These are phyloP conservation scores for Acleris literana DNA, from an alignment of 2,888 invertebrate species.

Conservation along the genomic window DNA sequence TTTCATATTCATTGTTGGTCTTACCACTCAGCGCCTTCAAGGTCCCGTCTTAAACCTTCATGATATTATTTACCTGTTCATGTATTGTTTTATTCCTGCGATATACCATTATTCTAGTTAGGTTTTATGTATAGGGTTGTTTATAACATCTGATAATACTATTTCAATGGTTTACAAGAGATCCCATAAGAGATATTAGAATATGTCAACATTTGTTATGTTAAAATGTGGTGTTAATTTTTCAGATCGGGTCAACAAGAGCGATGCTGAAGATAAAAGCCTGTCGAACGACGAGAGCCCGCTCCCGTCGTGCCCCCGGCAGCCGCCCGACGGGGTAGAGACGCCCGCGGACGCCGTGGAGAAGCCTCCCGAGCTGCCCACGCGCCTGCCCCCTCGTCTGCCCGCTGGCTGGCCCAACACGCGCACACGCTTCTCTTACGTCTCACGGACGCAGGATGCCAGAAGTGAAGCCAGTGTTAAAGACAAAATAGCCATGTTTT, in stretches of 20 bases:
- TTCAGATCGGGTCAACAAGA: conserved; percentile 76
- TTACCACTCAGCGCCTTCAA: conserved; percentile 26
- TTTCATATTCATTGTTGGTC: conserved; percentile 40
- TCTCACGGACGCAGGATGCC: conserved; percentile 88
- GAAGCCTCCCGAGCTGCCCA: conserved; percentile 70
- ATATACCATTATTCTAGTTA: too few species aligned
- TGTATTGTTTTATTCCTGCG: background rate
- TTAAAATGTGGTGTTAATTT: conserved; percentile 42
- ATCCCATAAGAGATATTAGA: too few species aligned
- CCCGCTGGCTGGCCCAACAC: conserved; percentile 59
- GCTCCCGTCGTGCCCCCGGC: conserved; percentile 85
- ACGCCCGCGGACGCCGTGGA: conserved; percentile 89
- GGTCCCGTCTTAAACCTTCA: conserved; percentile 16
- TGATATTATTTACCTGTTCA: background rate
- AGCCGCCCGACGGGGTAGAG: conserved; percentile 93
- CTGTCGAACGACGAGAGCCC: conserved; percentile 78
- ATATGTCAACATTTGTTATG: background rate
- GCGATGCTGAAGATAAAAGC: conserved; percentile 77
- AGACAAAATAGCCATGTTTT: conserved; percentile 95
- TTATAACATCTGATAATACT: conserved; percentile 13
- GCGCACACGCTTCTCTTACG: conserved; percentile 70
- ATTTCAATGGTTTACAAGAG: conserved; percentile 7
- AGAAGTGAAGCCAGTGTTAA: conserved; percentile 91
- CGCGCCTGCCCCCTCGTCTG: conserved; percentile 66
- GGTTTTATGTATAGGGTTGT: background rate